Conservation (phyloP, 2,888 invertebrate species). For the Brachyopa scutellaris region DNA sequence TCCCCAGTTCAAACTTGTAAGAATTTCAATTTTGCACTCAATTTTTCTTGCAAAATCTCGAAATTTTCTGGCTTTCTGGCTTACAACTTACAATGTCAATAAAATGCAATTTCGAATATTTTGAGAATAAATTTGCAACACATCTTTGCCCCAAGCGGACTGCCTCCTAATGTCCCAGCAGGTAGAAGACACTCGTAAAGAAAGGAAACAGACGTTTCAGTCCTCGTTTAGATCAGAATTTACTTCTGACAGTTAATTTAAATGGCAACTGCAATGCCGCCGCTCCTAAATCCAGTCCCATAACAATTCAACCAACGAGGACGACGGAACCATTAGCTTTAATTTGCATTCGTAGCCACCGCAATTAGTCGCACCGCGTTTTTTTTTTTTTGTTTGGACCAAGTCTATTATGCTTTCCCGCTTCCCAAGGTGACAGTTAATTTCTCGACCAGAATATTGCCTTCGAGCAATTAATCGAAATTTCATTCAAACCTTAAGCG, state of each 20-base stretch:
- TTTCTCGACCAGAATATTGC: slow-evolving; percentile 59
- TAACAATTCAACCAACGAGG: slow-evolving; percentile 5
- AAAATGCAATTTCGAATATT: too few relatives aligned
- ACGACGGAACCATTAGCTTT: slow-evolving; percentile 56
- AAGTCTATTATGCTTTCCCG: slow-evolving; percentile 59
- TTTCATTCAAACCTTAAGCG: slow-evolving; percentile 65
- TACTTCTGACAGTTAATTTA: slow-evolving; percentile 59
- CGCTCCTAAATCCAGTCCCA: slow-evolving; percentile 5
- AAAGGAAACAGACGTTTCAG: too few relatives aligned
- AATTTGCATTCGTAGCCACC: slow-evolving; percentile 62
- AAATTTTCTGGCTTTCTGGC: too few relatives aligned
- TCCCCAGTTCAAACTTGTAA: too few relatives aligned
- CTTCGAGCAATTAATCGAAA: slow-evolving; percentile 72
- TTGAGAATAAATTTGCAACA: too few relatives aligned
- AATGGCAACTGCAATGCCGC: slow-evolving; percentile 47
- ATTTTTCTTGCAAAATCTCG: too few relatives aligned
- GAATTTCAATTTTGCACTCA: too few relatives aligned
- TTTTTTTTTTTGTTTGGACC: slow-evolving; percentile 8
- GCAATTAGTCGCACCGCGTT: slow-evolving; percentile 66
- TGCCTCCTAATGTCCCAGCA: too few relatives aligned
- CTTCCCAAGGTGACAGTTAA: slow-evolving; percentile 69
- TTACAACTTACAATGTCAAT: too few relatives aligned
- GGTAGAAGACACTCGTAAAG: too few relatives aligned
- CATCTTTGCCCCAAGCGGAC: too few relatives aligned
- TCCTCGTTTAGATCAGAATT: not conserved